Evolutionary conservation across 2,797 vertebrate genomes (phyloP), one percentile per base, ranked within the genome.

Genomic region (Periparus ater): DNA sequence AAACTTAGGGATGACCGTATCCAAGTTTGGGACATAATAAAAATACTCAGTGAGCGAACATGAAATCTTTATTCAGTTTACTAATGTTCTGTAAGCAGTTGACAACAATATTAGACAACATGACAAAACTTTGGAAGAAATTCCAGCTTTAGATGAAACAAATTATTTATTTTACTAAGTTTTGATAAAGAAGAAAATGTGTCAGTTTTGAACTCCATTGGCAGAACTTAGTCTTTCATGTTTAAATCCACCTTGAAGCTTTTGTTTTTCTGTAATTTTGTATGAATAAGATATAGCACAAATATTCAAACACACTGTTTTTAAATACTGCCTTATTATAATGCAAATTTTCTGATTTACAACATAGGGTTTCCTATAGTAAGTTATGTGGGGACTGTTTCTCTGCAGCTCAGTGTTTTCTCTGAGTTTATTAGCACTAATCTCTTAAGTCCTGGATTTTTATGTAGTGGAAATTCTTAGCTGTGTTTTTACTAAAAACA

Each of bases 311-410:
- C 12, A 34, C 19, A 15, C 6, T 91, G 4, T 50, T 53, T 53
- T 80, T 50, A 88, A 48, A 16, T 66, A 44, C 51, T 70, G 27
- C 23, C 57, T 78, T n/a, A 5, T 15, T 73, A 8, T 47, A 14
- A 25, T 45, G 7, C 1, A 5, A 5, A 51, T 82, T 84, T 65
- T 92, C 47, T 34, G 16, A n/a, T 65, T 87, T 15, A 17, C 36
- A 36, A 2, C 0, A 0, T 47, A 58, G 27, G 3, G 3, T 51
- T 65, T 79, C 60, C 32, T 66, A 53, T 36, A 51, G 4, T 48
- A 45, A 91, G 32, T 11, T 44, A 0, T 17, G 8, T 70, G 21
- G 10, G 32, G 12, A 26, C 11, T 30, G 7, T 66, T 92, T 78
- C 47, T 65, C 7, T 73, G 74, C 30, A 81, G 30, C 27, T 91